Percentiles rank a stretch among this genome's conserved stretches.
These are phyloP conservation scores for Polypterus senegalus DNA, from an alignment of 2,113 vertebrate species.

Conservation along the genomic window DNA sequence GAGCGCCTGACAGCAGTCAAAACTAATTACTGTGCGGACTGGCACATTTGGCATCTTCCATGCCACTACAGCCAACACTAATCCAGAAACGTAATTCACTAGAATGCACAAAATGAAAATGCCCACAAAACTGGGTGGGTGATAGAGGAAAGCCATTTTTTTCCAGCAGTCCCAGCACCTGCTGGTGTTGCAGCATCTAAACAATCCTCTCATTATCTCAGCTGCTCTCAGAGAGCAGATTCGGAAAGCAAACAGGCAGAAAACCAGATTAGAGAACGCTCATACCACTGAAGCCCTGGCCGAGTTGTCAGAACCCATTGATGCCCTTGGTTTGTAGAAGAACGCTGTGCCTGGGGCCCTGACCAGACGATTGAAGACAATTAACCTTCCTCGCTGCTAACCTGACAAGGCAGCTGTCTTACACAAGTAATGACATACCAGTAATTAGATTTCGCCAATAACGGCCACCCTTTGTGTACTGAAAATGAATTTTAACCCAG, in stretches of 20 bases:
- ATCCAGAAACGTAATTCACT: too few species aligned
- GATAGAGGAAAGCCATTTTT: too few species aligned
- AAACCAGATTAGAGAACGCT: constrained; percentile 22
- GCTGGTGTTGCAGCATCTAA: too few species aligned
- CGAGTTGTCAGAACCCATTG: constrained; percentile 19
- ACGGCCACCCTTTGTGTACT: constrained; percentile 13
- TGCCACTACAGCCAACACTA: too few species aligned
- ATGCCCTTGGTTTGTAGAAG: constrained; percentile 15
- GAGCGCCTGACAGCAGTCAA: too few species aligned
- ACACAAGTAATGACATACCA: constrained; percentile 20
- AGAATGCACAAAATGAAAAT: too few species aligned
- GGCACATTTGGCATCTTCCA: too few species aligned
- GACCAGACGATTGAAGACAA: constrained; percentile 28
- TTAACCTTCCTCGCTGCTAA: constrained; percentile 23
- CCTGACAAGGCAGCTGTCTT: constrained; percentile 23
- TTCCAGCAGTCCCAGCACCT: too few species aligned
- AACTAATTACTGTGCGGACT: too few species aligned
- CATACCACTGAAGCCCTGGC: constrained; percentile 15
- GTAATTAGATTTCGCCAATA: constrained; percentile 17
- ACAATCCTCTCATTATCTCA: constrained; percentile 6
- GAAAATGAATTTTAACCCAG: too few species aligned
- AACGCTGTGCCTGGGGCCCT: background rate
- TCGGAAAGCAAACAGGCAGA: constrained; percentile 20
- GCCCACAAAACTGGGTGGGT: too few species aligned
- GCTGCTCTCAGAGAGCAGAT: constrained; percentile 16